Conservation (phyloP, 2,888 invertebrate genomes). For the Andrena dorsata region DNA sequence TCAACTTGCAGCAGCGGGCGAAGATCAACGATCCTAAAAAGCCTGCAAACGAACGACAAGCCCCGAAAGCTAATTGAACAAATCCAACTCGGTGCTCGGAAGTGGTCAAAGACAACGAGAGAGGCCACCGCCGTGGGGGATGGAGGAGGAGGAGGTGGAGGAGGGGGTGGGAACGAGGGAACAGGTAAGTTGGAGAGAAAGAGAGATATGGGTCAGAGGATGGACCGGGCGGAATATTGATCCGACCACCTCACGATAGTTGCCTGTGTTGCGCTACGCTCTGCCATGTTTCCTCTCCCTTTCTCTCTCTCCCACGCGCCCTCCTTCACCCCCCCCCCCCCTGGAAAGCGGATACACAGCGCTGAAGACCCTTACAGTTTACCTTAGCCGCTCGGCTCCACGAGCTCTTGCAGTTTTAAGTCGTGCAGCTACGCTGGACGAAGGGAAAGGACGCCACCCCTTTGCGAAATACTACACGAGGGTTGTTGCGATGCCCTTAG, state of each 20-base stretch:
- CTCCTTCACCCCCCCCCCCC: background rate
- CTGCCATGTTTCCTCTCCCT: constrained; percentile 66
- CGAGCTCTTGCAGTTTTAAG: constrained; percentile 59
- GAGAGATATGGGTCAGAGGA: constrained; percentile 84
- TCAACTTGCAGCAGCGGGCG: background rate
- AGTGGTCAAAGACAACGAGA: constrained; percentile 39
- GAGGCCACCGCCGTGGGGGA: background rate
- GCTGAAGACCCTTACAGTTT: constrained; percentile 58
- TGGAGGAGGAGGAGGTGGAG: background rate
- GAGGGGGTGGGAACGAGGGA: constrained; percentile 10
- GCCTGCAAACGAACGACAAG: constrained; percentile 17
- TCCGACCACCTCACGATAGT: constrained; percentile 81
- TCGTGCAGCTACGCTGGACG: constrained; percentile 51
- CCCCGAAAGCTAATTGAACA: constrained; percentile 25
- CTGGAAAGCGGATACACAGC: constrained; percentile 52
- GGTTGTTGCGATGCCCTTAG: background rate
- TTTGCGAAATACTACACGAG: background rate
- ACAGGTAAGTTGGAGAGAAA: constrained; percentile 77
- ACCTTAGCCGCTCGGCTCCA: constrained; percentile 53
- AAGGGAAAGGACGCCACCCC: background rate
- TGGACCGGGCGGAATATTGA: constrained; percentile 84
- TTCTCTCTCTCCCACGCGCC: constrained; percentile 32
- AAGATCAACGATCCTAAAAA: constrained; percentile 17
- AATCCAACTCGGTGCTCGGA: constrained; percentile 16
- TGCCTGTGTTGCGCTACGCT: constrained; percentile 77